These are phyloP conservation scores for Lophius americanus DNA, from an alignment of 2,797 vertebrate species.

Conservation along the genomic window DNA sequence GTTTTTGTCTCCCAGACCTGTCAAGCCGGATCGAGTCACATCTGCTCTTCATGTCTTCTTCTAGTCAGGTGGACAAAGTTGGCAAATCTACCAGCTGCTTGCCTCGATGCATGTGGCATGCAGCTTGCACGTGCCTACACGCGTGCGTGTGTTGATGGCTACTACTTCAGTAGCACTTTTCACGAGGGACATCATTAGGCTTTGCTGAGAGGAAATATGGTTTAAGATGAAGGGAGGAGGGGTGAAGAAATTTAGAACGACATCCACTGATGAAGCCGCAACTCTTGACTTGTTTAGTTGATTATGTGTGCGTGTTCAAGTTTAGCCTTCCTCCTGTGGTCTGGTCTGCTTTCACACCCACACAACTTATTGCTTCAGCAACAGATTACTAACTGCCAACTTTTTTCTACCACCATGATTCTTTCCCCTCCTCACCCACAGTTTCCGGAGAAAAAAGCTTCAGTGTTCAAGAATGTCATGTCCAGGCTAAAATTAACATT, in stretches of 20 bases:
- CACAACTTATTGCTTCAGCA: slow-evolving; percentile 41
- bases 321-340: slow-evolving; percentile 39
- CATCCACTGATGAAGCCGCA: slow-evolving; percentile 37
- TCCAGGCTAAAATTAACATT: neutral
- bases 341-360: slow-evolving; percentile 48
- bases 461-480: slow-evolving; percentile 7
- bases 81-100: slow-evolving; percentile 76
- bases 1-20: slow-evolving; percentile 64
- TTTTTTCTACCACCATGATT: slow-evolving; percentile 23
- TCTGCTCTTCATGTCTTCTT: slow-evolving; percentile 76
- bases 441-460: slow-evolving; percentile 8
- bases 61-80: slow-evolving; percentile 73
- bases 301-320: slow-evolving; percentile 12
- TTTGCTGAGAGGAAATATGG: slow-evolving; percentile 51
- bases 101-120: slow-evolving; percentile 37
- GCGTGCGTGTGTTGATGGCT: slow-evolving; percentile 40
- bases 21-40: slow-evolving; percentile 79
- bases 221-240: slow-evolving; percentile 51
- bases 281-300: slow-evolving; percentile 13
- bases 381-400: slow-evolving; percentile 51
- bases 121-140: slow-evolving; percentile 22
- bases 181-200: slow-evolving; percentile 78
- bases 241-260: slow-evolving; percentile 53
- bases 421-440: neutral
- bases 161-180: slow-evolving; percentile 62